phyloP scores from a whole-genome alignment of 2,888 invertebrate species.

The Melangyna quadrimaculata region DNA sequence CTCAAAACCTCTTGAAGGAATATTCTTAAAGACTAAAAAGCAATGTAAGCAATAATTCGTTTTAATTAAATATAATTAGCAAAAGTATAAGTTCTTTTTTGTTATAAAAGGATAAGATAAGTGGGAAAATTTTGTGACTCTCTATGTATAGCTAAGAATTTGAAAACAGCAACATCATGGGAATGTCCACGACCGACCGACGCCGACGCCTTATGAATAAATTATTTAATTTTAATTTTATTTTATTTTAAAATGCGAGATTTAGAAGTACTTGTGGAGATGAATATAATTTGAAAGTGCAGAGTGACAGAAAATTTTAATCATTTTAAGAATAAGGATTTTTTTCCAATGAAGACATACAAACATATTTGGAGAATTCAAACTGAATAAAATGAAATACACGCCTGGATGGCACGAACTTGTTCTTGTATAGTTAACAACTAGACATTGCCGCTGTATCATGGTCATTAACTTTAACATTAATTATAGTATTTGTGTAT shows the following conservation, averaged over 20 bases:
- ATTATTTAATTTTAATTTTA: constrained; percentile 46
- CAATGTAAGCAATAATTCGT: constrained; percentile 44
- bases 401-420: too few relatives aligned
- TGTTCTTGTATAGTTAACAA: too few relatives aligned
- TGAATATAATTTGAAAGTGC: constrained; percentile 12
- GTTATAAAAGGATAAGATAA: neutral
- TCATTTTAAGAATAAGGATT: constrained; percentile 7
- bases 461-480: too few relatives aligned
- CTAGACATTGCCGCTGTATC: too few relatives aligned
- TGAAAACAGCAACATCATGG: neutral
- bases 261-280: neutral
- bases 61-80: constrained; percentile 50
- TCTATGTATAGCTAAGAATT: neutral
- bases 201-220: constrained; percentile 66
- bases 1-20: neutral
- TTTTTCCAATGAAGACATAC: neutral
- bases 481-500: too few relatives aligned
- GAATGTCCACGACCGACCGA: constrained; percentile 32
- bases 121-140: constrained; percentile 17
- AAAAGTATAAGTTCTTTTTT: constrained; percentile 1
- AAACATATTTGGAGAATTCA: too few relatives aligned
- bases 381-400: too few relatives aligned
- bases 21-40: neutral
- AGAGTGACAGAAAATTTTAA: constrained; percentile 44
- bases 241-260: constrained; percentile 12